Base-by-base conservation (phyloP, 2,888 invertebrate species). In the Chymomyza caudatula region DNA sequence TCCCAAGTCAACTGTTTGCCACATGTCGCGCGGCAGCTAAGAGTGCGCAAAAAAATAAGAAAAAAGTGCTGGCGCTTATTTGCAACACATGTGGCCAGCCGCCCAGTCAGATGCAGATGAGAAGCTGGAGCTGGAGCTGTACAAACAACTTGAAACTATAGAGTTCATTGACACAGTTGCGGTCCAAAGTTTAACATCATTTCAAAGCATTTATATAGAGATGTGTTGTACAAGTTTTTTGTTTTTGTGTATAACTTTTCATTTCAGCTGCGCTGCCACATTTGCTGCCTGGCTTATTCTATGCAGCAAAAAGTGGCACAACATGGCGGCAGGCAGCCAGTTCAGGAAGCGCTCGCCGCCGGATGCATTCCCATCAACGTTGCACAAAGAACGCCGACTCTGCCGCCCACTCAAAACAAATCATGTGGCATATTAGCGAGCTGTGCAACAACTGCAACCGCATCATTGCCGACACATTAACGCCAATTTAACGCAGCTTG, bases 241-340 rank as follows among this genome's bases (percentile, higher is more conserved):
- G 19, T 8, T 37, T 37, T 19, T 20, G 19, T 13, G 19, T 8
- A 20, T 13, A 73, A 72, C 76, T 76, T 72, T 68, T 62, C 76
- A 81, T 81, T 77, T 78, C 77, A 60, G 73, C n/a, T n/a, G n/a
- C n/a, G n/a, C n/a, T n/a, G n/a, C n/a, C n/a, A n/a, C n/a, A n/a
- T n/a, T 76, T 78, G 53, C 49, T 55, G 29, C 37, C 55, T 71
- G n/a, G n/a, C n/a, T 67, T 62, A n/a, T 52, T n/a, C 77, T 65
- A 85, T 80, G 82, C 82, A 85, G 22, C 57, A 59, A 67, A 82
- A 83, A 80, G 66, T 84, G 84, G 81, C 84, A 83, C 80, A 65
- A 83, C 83, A 67, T 69, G 72, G 61, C 71, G 49, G 19, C 17
- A 29, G 29, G 20, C 20, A 17, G 49, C 5, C 44, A 44, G 71